Conservation (phyloP, 2,797 vertebrate species). For the Helostoma temminkii region DNA sequence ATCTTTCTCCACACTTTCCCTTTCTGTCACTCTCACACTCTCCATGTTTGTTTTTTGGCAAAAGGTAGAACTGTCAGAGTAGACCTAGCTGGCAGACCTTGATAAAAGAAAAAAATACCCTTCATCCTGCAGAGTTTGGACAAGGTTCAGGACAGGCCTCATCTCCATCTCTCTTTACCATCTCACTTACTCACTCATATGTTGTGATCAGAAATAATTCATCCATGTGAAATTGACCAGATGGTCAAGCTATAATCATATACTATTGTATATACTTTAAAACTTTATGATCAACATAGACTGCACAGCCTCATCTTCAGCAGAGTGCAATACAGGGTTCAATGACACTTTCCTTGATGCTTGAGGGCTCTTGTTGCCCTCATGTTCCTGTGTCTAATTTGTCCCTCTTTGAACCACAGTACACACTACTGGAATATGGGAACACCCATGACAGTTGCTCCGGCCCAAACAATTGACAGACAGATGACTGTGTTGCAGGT, state of each 20-base stretch:
- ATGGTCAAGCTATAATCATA: conserved; percentile 20
- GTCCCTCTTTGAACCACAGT: too few relatives aligned
- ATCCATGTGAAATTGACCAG: conserved; percentile 43
- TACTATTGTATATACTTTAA: neutral
- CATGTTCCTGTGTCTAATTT: too few relatives aligned
- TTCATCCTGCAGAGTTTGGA: conserved; percentile 91
- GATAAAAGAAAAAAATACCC: conserved; percentile 88
- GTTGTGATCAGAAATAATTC: conserved; percentile 58
- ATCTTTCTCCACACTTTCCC: conserved; percentile 33
- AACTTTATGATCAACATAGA: neutral
- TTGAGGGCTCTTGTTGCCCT: too few relatives aligned
- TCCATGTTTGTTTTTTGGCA: conserved; percentile 68
- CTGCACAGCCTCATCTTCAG: too few relatives aligned
- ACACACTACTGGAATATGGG: too few relatives aligned
- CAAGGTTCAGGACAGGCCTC: conserved; percentile 89
- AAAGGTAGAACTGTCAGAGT: conserved; percentile 83
- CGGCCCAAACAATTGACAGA: too few relatives aligned
- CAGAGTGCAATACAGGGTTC: too few relatives aligned
- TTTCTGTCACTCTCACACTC: conserved; percentile 34
- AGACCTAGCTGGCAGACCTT: conserved; percentile 92
- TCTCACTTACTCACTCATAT: conserved; percentile 18
- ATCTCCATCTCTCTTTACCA: conserved; percentile 24
- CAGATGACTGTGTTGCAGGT: too few relatives aligned
- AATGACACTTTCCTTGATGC: too few relatives aligned
- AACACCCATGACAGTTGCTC: too few relatives aligned